Percentiles rank a stretch among this genome's conserved stretches.
phyloP scores from a whole-genome alignment of 2,797 vertebrate genomes.

The Rhabdophis nuchalis region DNA sequence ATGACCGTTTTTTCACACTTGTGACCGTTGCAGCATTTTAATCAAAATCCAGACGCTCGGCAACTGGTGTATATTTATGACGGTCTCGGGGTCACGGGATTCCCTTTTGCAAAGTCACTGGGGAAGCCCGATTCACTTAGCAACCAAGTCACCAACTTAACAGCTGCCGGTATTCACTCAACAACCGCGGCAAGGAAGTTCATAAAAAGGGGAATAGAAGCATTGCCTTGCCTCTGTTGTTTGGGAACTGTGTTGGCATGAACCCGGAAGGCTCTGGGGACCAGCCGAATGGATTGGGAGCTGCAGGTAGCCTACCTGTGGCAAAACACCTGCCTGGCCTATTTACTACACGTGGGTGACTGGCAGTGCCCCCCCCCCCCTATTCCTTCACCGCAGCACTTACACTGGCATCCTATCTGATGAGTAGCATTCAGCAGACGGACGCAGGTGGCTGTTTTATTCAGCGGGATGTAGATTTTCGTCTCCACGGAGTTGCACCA shows the following conservation, averaged over 20 bases:
- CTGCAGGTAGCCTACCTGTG: not conserved
- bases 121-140: not conserved
- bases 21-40: too few relatives aligned
- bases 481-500: conserved; percentile 82
- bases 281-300: not conserved
- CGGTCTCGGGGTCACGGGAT: rapidly evolving
- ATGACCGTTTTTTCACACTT: too few relatives aligned
- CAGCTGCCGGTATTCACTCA: not conserved
- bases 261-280: not conserved
- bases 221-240: not conserved
- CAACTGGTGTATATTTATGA: not conserved
- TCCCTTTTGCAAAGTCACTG: not conserved
- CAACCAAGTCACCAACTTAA: not conserved
- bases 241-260: not conserved
- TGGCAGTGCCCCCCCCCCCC: rapidly evolving
- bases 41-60: not conserved
- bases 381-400: conserved; percentile 58
- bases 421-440: conserved; percentile 93
- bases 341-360: rapidly evolving
- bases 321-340: not conserved
- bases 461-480: conserved; percentile 91
- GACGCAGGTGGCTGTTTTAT: conserved; percentile 84
- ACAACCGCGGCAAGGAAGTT: not conserved
- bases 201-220: not conserved
- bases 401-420: conserved; percentile 96